phyloP scores from a whole-genome alignment of 1,140 invertebrate species.

The Platyscapa corneri region DNA sequence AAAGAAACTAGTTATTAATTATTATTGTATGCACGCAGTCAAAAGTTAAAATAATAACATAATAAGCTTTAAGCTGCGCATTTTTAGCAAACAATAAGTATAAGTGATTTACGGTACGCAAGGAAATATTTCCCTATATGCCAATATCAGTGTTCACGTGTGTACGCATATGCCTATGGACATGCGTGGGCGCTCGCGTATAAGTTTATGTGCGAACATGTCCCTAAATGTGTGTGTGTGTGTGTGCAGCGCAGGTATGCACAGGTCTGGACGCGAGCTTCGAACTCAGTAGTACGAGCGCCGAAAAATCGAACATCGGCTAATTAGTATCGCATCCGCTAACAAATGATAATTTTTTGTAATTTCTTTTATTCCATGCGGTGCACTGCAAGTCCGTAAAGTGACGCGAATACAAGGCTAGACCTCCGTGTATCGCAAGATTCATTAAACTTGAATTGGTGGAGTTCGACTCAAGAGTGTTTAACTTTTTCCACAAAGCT shows the following conservation, averaged over 20 bases:
- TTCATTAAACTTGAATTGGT: constrained; percentile 30
- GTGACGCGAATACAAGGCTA: neutral
- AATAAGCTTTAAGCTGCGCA: constrained; percentile 11
- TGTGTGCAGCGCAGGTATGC: neutral
- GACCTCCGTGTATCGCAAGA: neutral
- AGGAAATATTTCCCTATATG: neutral
- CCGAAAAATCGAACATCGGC: constrained; percentile 36
- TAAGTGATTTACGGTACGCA: constrained; percentile 20
- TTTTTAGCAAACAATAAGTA: constrained; percentile 17
- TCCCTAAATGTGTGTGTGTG: too few species aligned
- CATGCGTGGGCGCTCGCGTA: neutral
- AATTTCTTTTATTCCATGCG: neutral
- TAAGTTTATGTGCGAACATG: too few species aligned
- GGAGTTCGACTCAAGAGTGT: neutral
- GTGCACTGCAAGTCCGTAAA: constrained; percentile 2
- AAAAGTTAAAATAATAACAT: constrained; percentile 31
- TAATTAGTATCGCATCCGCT: constrained; percentile 34
- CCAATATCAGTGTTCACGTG: too few species aligned
- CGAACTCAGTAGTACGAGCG: constrained; percentile 32
- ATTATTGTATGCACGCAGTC: neutral
- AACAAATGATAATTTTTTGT: constrained; percentile 31
- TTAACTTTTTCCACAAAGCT: neutral
- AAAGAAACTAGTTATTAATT: constrained; percentile 45
- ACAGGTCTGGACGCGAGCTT: neutral
- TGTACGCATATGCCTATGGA: neutral